phyloP scores from a whole-genome alignment of 2,113 vertebrate genomes.

The Gymnarchus niloticus region DNA sequence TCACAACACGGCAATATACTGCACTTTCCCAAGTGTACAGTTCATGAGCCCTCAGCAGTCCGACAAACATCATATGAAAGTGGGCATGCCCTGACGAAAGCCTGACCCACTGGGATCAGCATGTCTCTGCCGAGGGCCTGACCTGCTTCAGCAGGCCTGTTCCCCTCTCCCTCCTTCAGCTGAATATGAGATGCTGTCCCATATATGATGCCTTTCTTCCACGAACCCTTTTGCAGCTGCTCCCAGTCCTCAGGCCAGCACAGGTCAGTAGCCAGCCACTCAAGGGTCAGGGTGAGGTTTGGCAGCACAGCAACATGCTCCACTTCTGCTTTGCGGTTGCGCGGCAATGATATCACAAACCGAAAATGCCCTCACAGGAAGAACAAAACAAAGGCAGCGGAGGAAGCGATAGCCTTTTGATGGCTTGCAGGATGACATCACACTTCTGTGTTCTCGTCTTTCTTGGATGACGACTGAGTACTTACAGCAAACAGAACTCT shows the following conservation, averaged over 20 bases:
- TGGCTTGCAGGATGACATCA: not conserved
- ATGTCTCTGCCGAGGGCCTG: not conserved
- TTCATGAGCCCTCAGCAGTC: not conserved
- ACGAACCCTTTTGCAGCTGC: constrained; percentile 4
- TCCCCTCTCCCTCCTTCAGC: not conserved
- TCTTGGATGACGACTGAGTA: not conserved
- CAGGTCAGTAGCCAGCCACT: not conserved
- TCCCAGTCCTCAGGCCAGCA: constrained; percentile 20
- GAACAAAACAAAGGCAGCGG: not conserved
- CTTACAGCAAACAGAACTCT: not conserved
- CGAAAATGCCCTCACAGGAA: not conserved
- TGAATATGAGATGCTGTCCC: too few relatives aligned
- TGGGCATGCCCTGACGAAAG: not conserved
- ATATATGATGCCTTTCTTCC: not conserved
- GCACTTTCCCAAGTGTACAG: not conserved
- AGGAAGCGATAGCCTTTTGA: not conserved
- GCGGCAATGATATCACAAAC: not conserved
- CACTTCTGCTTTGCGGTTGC: not conserved
- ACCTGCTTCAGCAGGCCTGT: not conserved
- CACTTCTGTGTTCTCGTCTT: not conserved
- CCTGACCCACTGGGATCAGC: not conserved
- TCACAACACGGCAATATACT: not conserved
- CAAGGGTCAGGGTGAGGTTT: not conserved
- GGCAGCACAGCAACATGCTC: not conserved
- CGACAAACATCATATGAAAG: not conserved